Conservation (phyloP, 2,113 vertebrate genomes). For the Nasalis larvatus region DNA sequence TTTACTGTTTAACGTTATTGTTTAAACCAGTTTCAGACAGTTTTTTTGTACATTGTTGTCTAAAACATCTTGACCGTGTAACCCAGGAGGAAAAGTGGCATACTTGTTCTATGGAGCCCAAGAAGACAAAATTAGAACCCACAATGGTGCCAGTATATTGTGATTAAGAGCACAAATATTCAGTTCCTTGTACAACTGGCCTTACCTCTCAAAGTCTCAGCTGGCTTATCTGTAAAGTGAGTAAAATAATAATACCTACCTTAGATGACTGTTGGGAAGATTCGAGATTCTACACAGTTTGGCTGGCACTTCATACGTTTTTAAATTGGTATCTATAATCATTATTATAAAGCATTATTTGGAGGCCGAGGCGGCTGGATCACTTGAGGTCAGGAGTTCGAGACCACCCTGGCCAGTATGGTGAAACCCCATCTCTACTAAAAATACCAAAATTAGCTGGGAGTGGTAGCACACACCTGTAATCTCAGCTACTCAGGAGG, state of each 20-base stretch:
- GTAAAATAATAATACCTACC: not conserved
- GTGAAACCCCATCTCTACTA: not conserved
- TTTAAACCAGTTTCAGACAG: not conserved
- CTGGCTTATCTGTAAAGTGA: not conserved
- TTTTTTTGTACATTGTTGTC: not conserved
- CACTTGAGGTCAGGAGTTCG: not conserved
- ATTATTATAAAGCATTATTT: not conserved
- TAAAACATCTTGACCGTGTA: not conserved
- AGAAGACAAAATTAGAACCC: not conserved
- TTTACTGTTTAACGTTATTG: too few relatives aligned
- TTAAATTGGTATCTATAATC: not conserved
- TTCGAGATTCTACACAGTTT: not conserved
- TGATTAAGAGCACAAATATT: not conserved
- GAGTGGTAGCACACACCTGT: not conserved
- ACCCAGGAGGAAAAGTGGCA: not conserved
- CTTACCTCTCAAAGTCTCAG: not conserved
- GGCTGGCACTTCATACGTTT: not conserved
- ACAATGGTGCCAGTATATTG: not conserved
- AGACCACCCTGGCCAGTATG: not conserved
- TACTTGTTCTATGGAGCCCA: not conserved
- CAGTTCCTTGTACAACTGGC: not conserved
- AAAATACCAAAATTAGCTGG: not conserved
- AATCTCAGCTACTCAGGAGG: not conserved
- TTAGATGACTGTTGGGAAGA: not conserved
- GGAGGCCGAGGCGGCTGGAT: not conserved